Evolutionary conservation across 2,797 vertebrate species (phyloP), one percentile per base, ranked within the genome.

Genomic region (Enteromius afrohamiltoni): DNA sequence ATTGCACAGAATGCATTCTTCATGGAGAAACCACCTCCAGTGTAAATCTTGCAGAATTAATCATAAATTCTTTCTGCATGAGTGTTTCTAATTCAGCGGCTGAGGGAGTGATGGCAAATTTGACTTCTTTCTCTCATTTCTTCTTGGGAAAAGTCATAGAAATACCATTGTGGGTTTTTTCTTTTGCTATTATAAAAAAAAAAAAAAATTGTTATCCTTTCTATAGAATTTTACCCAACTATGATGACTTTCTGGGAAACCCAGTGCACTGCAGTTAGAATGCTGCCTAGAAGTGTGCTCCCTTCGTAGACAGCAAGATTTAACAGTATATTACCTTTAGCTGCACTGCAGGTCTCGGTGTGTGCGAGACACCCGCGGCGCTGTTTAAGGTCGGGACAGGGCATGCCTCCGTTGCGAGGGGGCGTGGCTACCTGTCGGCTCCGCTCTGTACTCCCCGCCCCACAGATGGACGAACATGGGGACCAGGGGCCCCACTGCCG

Each of bases 341-440:
- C 93, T 0, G 85, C 86, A 69, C 90, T 91, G 79, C 96, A 97
- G 58, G 92, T 77, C 0, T 89, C 88, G 17, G 93, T 92, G 86
- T 96, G 95, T 62, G 96, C 96, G 0, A 94, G 94, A 91, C 96
- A 97, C 31, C 96, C 96, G 0, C 96, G 90, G 1, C 95, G 94
- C 91, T 97, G 96, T 83, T 94, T 96, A 79, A 97, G 95, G 86
- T 97, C 95, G 0, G 95, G 96, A 70, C 96, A 97, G 8, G 96
- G 95, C 1, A 88, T 91, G 34, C 96, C 96, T 70, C 96, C 96
- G 0, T 95, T 96, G 86, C 93, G 92, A 0, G 96, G 96, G 0
- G 96, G 96, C 29, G 94, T 83, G 0, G 92, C 93, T 40, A 97
- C 96, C 86, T 95, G 96, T 51, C 96, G 94, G 79, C 90, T 95